A percentile compares a stretch with the other conserved stretches of the same genome.
Conservation (phyloP, 2,797 vertebrate genomes). For the Nannoperca australis region DNA sequence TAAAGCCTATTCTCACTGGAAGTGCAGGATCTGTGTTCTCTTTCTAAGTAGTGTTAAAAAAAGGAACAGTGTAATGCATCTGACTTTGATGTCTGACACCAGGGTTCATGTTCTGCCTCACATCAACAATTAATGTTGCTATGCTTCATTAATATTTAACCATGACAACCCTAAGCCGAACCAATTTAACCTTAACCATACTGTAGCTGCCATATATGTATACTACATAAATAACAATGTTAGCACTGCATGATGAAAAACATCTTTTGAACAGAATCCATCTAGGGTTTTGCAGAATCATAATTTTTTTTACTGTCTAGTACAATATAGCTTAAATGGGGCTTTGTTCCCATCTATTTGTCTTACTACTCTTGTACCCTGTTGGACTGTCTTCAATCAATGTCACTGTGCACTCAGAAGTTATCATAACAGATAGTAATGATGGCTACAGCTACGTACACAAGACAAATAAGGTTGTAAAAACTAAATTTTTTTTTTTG, state of each 20-base stretch:
- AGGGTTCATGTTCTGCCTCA: slow-evolving; percentile 6
- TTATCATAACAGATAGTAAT: neutral
- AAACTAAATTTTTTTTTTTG: slow-evolving; percentile 13
- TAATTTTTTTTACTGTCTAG: neutral
- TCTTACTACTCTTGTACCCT: neutral
- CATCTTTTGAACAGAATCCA: neutral
- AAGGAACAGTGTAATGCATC: slow-evolving; percentile 1
- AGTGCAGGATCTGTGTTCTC: neutral
- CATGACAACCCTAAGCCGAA: neutral
- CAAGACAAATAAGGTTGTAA: neutral
- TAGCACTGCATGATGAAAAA: neutral
- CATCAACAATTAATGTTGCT: slow-evolving; percentile 43
- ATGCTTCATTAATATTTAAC: slow-evolving; percentile 33
- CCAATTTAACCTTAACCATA: neutral
- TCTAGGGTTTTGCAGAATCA: neutral
- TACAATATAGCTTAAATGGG: neutral
- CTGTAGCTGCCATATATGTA: neutral
- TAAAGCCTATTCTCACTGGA: neutral
- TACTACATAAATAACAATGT: neutral
- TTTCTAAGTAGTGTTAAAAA: slow-evolving; percentile 7
- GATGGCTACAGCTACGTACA: neutral
- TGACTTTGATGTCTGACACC: slow-evolving; percentile 10
- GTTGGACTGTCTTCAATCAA: neutral
- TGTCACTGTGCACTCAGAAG: neutral
- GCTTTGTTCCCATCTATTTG: neutral